Conservation (phyloP, 2,888 invertebrate genomes). For the Lymantria dispar region DNA sequence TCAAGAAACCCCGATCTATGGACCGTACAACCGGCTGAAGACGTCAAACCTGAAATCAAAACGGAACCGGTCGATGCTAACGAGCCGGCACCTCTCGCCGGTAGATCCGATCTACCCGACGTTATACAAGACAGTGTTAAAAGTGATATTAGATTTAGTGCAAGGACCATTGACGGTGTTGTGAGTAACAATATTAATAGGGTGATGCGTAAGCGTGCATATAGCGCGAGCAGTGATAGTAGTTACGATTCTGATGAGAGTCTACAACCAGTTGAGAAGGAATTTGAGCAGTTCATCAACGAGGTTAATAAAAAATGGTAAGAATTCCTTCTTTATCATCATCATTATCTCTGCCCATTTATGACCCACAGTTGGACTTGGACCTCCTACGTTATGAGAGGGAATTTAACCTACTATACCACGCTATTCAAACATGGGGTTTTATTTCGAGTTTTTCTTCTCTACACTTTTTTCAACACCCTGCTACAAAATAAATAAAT, state of each 20-base stretch:
- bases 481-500: no score
- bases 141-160: constrained; percentile 65
- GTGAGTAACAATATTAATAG: constrained; percentile 47
- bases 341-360: no score
- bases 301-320: constrained; percentile 76
- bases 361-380: no score
- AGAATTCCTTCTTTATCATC: constrained; percentile 36
- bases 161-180: constrained; percentile 50
- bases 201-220: constrained; percentile 56
- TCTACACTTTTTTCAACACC: no score
- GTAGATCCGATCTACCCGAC: constrained; percentile 22
- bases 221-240: constrained; percentile 61
- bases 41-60: constrained; percentile 20
- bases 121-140: constrained; percentile 48
- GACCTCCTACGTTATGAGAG: no score
- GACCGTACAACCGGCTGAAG: constrained; percentile 27
- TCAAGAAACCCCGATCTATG: constrained; percentile 56
- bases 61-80: constrained; percentile 23
- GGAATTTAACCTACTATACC: no score
- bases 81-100: constrained; percentile 16
- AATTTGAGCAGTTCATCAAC: constrained; percentile 69
- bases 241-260: constrained; percentile 71
- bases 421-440: no score
- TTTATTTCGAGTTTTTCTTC: no score
- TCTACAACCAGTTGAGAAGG: constrained; percentile 66